Evolutionary conservation across 2,888 invertebrate genomes (phyloP).

Genomic region (Lepidocyrtoides sp.): DNA sequence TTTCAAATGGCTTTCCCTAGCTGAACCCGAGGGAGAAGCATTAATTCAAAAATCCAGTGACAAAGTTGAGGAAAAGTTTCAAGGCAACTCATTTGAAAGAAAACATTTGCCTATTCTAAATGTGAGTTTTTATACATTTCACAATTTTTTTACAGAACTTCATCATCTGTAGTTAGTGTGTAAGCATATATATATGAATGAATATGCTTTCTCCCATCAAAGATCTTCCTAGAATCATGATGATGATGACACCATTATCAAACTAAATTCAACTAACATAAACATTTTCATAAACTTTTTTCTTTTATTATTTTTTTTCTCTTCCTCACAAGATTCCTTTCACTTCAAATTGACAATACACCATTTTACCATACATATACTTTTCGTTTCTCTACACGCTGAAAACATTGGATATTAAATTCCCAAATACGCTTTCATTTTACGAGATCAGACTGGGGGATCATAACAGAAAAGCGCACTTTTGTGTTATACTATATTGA

Average conservation of each 20-base stretch:
- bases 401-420: slow-evolving; percentile 10
- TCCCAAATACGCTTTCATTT: slow-evolving; percentile 9
- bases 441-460: slow-evolving; percentile 17
- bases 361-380: neutral
- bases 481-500: neutral
- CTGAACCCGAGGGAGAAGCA: slow-evolving; percentile 70
- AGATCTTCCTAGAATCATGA: neutral
- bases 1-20: slow-evolving; percentile 84
- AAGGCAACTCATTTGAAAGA: slow-evolving; percentile 75
- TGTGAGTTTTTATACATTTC: slow-evolving; percentile 82
- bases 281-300: neutral
- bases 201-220: neutral
- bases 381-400: neutral
- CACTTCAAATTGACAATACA: neutral
- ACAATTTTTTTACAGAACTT: too few relatives aligned
- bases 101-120: slow-evolving; percentile 85
- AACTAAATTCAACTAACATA: slow-evolving; percentile 13
- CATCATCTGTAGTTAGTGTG: too few relatives aligned
- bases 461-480: neutral
- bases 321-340: neutral
- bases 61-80: slow-evolving; percentile 73
- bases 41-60: slow-evolving; percentile 52
- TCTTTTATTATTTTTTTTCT: slow-evolving; percentile 17
- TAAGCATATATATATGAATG: neutral
- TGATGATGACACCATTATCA: slow-evolving; percentile 5